Conservation (phyloP, 2,113 vertebrate species). For the Myrmophylax atrothorax region DNA sequence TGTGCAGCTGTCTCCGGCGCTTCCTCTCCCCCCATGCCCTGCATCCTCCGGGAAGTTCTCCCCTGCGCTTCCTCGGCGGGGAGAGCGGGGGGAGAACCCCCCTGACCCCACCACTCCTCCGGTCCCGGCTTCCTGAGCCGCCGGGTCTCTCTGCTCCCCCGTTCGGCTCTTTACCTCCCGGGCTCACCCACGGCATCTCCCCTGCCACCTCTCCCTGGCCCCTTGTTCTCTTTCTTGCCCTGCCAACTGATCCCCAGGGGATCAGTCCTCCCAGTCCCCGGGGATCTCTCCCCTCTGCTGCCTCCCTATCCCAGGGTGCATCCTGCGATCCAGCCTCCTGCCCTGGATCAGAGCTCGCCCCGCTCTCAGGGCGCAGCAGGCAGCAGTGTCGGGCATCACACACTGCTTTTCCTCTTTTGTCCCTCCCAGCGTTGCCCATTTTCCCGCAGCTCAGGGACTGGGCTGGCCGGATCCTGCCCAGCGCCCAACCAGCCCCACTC, state of each 20-base stretch:
- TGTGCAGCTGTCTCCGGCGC: constrained; percentile 72
- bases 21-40: constrained; percentile 59
- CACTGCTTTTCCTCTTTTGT: not conserved
- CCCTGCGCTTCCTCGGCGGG: constrained; percentile 48
- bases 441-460: not conserved
- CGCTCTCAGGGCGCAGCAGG: not conserved
- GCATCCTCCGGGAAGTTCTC: constrained; percentile 69
- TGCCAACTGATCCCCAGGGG: not conserved
- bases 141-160: not conserved
- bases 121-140: constrained; percentile 49
- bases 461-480: not conserved
- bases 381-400: not conserved
- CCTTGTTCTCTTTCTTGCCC: not conserved
- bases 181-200: not conserved
- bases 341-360: not conserved
- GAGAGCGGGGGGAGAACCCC: not conserved
- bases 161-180: not conserved
- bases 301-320: not conserved
- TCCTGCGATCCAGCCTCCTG: not conserved
- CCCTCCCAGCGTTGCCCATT: not conserved
- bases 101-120: not conserved
- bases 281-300: not conserved
- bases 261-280: not conserved
- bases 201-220: not conserved
- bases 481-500: not conserved